phyloP scores from a whole-genome alignment of 2,113 vertebrate genomes.

The Oncorhynchus gorbuscha region DNA sequence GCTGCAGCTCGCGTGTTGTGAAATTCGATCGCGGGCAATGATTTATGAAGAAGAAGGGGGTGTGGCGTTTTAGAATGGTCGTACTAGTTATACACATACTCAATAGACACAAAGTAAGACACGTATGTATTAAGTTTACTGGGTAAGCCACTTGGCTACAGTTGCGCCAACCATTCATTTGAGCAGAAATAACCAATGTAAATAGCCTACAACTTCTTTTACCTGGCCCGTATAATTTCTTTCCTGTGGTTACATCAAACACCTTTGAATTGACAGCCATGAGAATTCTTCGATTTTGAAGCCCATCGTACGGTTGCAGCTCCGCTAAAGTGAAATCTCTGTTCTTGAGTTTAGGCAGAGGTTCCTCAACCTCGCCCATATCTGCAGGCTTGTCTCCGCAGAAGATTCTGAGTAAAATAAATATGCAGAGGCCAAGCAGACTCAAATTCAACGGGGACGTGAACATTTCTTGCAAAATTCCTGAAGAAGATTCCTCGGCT shows the following conservation, averaged over 20 bases:
- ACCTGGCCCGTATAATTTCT: slow-evolving; percentile 96
- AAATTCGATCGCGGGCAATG: slow-evolving; percentile 1
- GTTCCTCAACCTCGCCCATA: slow-evolving; percentile 64
- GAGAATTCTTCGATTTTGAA: slow-evolving; percentile 83
- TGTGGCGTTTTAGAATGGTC: not conserved
- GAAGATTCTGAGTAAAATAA: slow-evolving; percentile 89
- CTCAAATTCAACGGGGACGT: slow-evolving; percentile 90
- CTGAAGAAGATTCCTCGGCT: slow-evolving; percentile 68
- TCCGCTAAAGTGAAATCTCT: slow-evolving; percentile 85
- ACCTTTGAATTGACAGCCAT: slow-evolving; percentile 94
- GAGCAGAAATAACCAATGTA: too few species aligned
- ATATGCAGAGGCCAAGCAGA: slow-evolving; percentile 87
- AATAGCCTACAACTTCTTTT: not conserved
- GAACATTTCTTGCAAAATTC: slow-evolving; percentile 87
- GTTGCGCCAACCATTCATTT: too few species aligned
- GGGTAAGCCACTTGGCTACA: too few species aligned
- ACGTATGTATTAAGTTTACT: too few species aligned
- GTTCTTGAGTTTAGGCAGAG: slow-evolving; percentile 82
- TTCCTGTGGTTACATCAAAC: slow-evolving; percentile 90
- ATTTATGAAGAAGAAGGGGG: not conserved
- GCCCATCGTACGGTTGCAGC: slow-evolving; percentile 83
- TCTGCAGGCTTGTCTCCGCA: slow-evolving; percentile 81
- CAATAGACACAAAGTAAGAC: not conserved
- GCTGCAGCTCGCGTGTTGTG: slow-evolving; percentile 9
- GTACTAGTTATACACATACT: too few species aligned